Conservation (phyloP, 2,113 vertebrate species). For the Neomonachus schauinslandi region DNA sequence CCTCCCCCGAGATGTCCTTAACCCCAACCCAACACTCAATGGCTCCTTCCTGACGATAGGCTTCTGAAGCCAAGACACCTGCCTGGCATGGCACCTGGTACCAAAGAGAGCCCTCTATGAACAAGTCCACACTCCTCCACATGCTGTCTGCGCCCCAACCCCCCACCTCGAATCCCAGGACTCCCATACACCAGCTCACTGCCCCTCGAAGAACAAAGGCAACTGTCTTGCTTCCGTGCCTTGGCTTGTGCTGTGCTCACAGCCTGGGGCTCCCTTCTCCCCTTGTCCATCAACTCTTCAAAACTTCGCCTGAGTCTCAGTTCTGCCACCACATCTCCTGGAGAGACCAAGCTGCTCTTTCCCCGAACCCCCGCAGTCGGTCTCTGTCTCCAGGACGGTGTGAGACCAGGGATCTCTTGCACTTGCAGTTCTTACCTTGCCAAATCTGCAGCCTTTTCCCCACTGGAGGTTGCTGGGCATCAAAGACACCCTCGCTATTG, state of each 20-base stretch:
- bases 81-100: no score
- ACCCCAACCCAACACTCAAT: fast-evolving
- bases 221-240: fast-evolving
- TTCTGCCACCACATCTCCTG: not conserved
- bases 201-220: fast-evolving
- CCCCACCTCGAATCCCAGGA: no score
- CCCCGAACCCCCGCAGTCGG: not conserved
- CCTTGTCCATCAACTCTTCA: not conserved
- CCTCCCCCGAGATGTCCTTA: not conserved
- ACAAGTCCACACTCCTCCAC: not conserved
- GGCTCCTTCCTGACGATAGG: not conserved
- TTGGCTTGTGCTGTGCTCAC: not conserved
- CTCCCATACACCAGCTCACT: fast-evolving
- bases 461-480: not conserved
- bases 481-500: not conserved
- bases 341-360: not conserved
- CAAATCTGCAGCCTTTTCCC: not conserved
- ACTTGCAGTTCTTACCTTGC: not conserved
- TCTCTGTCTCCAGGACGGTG: not conserved
- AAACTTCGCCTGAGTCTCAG: not conserved
- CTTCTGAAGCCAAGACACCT: not conserved
- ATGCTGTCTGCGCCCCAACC: no score
- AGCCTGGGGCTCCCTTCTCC: not conserved
- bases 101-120: not conserved
- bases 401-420: not conserved